Evolutionary conservation across 2,113 vertebrate genomes (phyloP).

Genomic region (Heterocephalus glaber): DNA sequence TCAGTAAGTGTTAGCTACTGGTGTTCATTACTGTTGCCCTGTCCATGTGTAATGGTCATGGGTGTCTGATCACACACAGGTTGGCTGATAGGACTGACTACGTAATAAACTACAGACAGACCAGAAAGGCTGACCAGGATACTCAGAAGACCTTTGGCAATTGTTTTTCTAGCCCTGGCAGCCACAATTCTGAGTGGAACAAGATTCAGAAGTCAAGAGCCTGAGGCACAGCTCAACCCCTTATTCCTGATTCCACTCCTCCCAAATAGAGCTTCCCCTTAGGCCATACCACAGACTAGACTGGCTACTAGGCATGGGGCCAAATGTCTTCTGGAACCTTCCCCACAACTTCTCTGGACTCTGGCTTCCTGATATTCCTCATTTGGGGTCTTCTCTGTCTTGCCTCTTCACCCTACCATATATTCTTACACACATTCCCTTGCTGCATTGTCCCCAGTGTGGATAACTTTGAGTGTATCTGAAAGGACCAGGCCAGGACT

Average conservation of each 20-base stretch:
- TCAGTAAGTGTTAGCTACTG: background rate
- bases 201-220: background rate
- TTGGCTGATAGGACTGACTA: conserved; percentile 25
- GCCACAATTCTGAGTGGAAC: background rate
- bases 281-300: background rate
- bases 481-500: conserved; percentile 15
- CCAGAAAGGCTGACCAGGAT: background rate
- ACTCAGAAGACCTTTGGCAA: conserved; percentile 9
- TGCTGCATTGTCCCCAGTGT: background rate
- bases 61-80: background rate
- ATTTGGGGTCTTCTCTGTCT: conserved; percentile 27
- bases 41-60: background rate
- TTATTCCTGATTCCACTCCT: conserved; percentile 23
- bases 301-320: background rate
- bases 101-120: conserved; percentile 2
- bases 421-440: background rate
- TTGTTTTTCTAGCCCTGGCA: background rate
- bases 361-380: background rate
- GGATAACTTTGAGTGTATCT: conserved; percentile 25
- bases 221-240: background rate
- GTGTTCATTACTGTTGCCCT: background rate
- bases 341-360: conserved; percentile 17
- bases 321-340: conserved; percentile 44
- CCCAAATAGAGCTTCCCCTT: background rate
- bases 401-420: background rate